Evolutionary conservation across 2,113 vertebrate species (phyloP), one percentile per base, ranked within the genome.

Genomic region (Pontoporia blainvillei): DNA sequence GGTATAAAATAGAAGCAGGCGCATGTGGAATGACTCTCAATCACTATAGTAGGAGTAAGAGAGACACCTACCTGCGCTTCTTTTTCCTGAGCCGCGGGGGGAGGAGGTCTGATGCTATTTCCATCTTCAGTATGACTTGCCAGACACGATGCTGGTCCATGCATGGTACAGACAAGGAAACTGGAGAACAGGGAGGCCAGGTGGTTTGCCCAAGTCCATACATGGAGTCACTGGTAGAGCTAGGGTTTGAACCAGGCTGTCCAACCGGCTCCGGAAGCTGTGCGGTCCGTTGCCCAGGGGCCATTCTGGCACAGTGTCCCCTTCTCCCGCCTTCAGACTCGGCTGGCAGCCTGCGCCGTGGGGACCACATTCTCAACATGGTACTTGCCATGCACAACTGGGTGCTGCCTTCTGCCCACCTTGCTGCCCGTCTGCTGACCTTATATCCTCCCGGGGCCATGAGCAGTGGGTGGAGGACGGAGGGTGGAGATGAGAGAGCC

Each of bases 371-470:
- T 64, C 97, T 98, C 57, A 98, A 98, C 91, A 98, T 98, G 98
- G 98, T 96, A 5, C 94, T 98, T 31, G 96, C 98, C 23, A 98
- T 98, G 97, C 98, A 98, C 66, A 98, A 96, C 85, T 98, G 98
- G 98, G 98, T 98, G 71, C 85, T 98, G 72, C 97, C 98, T 13
- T 98, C 98, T 0, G 82, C 97, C 0, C 97, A 98, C 36, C 90
- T 98, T 2, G 98, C 98, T 6, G 91, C 76, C 31, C 97, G 93
- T 6, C 97, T 98, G 88, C 97, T 98, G 91, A 93, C 92, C 44
- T 96, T 96, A 98, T 98, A 98, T 98, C 98, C 98, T 98, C 61
- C 52, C 21, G 1, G 25, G 54, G 41, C 57, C 6, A 7, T 6
- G 25, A 71, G 29, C 82, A 54, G 34, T 7, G 29, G 36, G 39